These are phyloP conservation scores for Molossus alvarezi DNA, from an alignment of 2,797 vertebrate species.

Conservation along the genomic window DNA sequence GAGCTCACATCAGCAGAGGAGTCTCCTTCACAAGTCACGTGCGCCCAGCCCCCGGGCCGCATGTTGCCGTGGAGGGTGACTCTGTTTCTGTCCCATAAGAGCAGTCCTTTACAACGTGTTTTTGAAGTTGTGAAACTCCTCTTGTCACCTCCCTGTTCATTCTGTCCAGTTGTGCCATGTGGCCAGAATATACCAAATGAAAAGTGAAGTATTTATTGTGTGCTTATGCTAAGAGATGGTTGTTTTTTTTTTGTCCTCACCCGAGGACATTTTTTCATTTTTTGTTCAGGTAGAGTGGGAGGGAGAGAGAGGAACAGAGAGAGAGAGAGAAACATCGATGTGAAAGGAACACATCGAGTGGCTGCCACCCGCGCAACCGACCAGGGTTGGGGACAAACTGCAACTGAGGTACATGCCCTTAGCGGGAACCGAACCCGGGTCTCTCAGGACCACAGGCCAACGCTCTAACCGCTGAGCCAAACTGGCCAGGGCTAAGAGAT, in stretches of 20 bases:
- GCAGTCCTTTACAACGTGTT: neutral
- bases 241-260: neutral
- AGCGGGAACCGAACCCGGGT: too few species aligned
- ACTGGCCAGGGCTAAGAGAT: neutral
- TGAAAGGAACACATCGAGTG: too few species aligned
- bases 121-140: neutral
- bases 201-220: constrained; percentile 44
- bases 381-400: too few species aligned
- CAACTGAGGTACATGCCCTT: too few species aligned
- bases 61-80: accelerated
- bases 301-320: too few species aligned
- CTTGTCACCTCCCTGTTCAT: neutral
- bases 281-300: too few species aligned
- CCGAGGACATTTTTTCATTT: too few species aligned
- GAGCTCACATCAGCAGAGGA: neutral
- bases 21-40: neutral
- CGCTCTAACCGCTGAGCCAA: too few species aligned
- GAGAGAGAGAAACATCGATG: too few species aligned
- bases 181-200: neutral
- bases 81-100: neutral
- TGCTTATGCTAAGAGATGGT: neutral
- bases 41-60: neutral
- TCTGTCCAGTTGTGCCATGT: neutral
- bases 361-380: too few species aligned
- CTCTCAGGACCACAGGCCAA: too few species aligned